These are phyloP conservation scores for Polydrusus tereticollis DNA, from an alignment of 2,888 invertebrate genomes.

Conservation along the genomic window DNA sequence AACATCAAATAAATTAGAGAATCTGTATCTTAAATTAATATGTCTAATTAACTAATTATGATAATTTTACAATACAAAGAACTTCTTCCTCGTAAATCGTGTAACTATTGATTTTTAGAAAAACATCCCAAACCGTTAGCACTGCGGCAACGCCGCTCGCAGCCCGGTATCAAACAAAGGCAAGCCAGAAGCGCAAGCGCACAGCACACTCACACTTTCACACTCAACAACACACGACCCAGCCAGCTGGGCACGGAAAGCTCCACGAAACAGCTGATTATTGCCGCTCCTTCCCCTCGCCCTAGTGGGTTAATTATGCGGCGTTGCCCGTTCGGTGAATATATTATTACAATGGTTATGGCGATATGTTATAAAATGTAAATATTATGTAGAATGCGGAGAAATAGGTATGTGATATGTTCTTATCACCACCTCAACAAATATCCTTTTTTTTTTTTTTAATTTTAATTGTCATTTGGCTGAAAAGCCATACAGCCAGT, in stretches of 20 bases:
- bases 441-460: too few relatives aligned
- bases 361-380: not conserved
- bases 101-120: conserved; percentile 11
- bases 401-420: too few relatives aligned
- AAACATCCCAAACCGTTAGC: not conserved
- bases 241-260: conserved; percentile 40
- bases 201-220: too few relatives aligned
- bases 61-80: too few relatives aligned
- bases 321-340: conserved; percentile 15
- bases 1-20: too few relatives aligned
- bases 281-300: conserved; percentile 19
- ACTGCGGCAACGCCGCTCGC: conserved; percentile 2
- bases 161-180: conserved; percentile 26
- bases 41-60: too few relatives aligned
- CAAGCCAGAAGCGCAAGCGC: conserved; percentile 25
- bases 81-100: too few relatives aligned
- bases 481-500: too few relatives aligned
- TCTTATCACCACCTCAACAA: too few relatives aligned
- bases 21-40: too few relatives aligned
- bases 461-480: too few relatives aligned
- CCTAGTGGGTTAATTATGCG: conserved; percentile 4
- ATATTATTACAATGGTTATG: not conserved
- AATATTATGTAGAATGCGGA: too few relatives aligned
- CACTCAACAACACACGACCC: not conserved
- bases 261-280: conserved; percentile 37